Evolutionary conservation across 2,888 invertebrate genomes (phyloP), one percentile per base, ranked within the genome.

Genomic region (Caenorhabditis becei): DNA sequence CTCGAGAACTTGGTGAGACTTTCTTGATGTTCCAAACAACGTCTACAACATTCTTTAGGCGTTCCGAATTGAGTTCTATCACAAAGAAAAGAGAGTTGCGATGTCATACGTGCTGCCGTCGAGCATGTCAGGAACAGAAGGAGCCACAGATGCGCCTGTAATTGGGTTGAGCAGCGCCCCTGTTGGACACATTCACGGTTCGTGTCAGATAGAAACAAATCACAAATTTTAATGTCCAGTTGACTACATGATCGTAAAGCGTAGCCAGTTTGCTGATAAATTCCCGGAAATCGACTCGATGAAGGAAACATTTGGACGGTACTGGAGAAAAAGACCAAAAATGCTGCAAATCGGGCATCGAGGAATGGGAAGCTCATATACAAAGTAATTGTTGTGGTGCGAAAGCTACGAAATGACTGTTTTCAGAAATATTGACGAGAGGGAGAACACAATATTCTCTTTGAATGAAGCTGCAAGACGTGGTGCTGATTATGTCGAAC

Each of bases 401-500:
- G 20, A 49, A 35, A 49, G 4, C 18, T 56, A 10, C 24, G n/a
- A n/a, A n/a, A n/a, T n/a, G n/a, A n/a, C n/a, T n/a, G n/a, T n/a
- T 49, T 78, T 70, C 49, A 65, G 74, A 58, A 69, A 65, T 26
- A 70, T 81, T 63, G 74, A 62, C 23, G 54, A 77, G 53, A 94
- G 97, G 85, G 98, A 98, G 93, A 98, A 98, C 92, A 97, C 97
- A 14, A 94, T 98, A 88, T 96, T 96, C 63, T 97, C 97, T 49
- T 93, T 98, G 88, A 95, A 96, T 92, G 94, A 95, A 87, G 97
- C 98, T 62, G 95, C 95, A 61, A 94, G 94, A 78, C 95, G 96
- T 92, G 98, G 98, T 81, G 97, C 98, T 79, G 97, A 99, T 91
- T 95, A 96, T 94, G 96, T 99, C 59, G 99, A 99, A 92, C 97